phyloP scores from a whole-genome alignment of 2,113 vertebrate species.

The Microcebus ravelobensis region DNA sequence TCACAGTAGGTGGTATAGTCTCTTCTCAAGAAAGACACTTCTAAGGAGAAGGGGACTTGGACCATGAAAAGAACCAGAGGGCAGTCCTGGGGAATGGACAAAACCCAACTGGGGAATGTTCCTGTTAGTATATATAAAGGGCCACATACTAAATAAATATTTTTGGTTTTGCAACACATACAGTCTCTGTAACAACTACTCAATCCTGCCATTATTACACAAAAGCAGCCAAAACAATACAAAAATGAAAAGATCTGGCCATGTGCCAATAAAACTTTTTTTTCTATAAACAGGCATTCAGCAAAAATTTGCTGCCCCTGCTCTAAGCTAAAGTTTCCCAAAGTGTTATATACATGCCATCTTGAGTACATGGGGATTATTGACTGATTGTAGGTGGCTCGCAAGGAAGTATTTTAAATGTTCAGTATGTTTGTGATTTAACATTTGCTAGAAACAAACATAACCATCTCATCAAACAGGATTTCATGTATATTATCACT shows the following conservation, averaged over 20 bases:
- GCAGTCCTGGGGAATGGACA: not conserved
- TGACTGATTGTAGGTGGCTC: not conserved
- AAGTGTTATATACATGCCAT: not conserved
- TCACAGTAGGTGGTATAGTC: not conserved
- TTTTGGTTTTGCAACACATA: not conserved
- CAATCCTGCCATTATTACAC: not conserved
- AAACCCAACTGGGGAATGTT: not conserved
- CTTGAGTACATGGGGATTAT: not conserved
- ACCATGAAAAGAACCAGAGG: not conserved
- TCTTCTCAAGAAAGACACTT: not conserved
- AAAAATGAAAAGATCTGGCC: not conserved
- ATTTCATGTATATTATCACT: not conserved
- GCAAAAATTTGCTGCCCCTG: not conserved
- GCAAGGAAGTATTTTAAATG: not conserved
- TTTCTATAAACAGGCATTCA: not conserved
- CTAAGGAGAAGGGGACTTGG: not conserved
- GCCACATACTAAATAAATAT: not conserved
- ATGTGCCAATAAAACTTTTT: not conserved
- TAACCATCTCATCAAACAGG: not conserved
- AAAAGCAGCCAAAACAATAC: not conserved
- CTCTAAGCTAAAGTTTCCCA: not conserved
- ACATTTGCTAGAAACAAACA: constrained; percentile 39
- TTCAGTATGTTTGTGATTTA: constrained; percentile 16
- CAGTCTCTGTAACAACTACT: not conserved
- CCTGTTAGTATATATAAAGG: not conserved